Conservation (phyloP, 2,888 invertebrate species). For the Beris morrisii region DNA sequence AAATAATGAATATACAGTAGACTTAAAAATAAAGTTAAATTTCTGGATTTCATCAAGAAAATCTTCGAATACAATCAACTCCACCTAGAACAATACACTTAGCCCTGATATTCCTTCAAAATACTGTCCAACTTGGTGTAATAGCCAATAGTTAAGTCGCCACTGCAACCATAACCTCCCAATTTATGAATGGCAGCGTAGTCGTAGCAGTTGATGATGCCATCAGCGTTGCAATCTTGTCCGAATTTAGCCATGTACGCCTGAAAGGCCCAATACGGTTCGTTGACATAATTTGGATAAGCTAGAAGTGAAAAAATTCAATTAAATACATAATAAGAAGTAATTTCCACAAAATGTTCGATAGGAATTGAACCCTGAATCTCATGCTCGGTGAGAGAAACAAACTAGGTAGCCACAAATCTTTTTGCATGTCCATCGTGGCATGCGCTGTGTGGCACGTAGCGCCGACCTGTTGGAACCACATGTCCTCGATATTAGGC, state of each 20-base stretch:
- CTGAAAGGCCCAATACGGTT: conserved; percentile 79
- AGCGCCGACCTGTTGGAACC: too few species aligned
- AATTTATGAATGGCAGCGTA: conserved; percentile 78
- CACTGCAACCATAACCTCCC: conserved; percentile 75
- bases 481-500: too few species aligned
- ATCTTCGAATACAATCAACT: neutral
- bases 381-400: neutral
- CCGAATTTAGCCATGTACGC: conserved; percentile 79
- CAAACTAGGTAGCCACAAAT: too few species aligned
- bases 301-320: conserved; percentile 43
- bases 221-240: conserved; percentile 73
- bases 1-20: too few species aligned
- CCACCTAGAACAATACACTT: neutral
- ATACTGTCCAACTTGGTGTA: conserved; percentile 56
- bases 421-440: too few species aligned
- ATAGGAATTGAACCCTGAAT: neutral
- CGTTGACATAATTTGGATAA: conserved; percentile 67
- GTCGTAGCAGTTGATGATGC: conserved; percentile 77
- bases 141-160: conserved; percentile 64
- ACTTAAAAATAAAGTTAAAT: too few species aligned
- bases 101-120: conserved; percentile 22
- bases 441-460: too few species aligned
- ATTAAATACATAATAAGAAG: neutral
- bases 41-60: too few species aligned
- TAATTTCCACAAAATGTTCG: too few species aligned